A percentile compares a stretch with the other conserved stretches of the same genome.
Evolutionary conservation across 2,888 invertebrate genomes (phyloP).

Genomic region (Synanthedon vespiformis): DNA sequence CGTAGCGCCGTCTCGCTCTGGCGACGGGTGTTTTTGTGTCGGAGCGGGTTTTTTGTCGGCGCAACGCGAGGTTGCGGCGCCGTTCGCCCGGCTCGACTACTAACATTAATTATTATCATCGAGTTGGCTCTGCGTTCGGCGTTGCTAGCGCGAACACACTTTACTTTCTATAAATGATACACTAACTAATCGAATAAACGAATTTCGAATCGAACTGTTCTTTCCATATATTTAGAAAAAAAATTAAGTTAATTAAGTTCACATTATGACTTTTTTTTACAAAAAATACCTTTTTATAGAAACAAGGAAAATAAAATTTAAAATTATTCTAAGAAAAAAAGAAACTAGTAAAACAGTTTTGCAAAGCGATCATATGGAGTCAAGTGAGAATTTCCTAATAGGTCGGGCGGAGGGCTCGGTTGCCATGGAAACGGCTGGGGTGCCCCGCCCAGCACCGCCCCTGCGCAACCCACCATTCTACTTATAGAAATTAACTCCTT

Average conservation of each 20-base stretch:
- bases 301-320: no score
- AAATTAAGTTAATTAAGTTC: no score
- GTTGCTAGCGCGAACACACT: slow-evolving; percentile 49
- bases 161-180: slow-evolving; percentile 53
- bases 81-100: slow-evolving; percentile 50
- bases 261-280: background rate
- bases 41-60: slow-evolving; percentile 66
- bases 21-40: slow-evolving; percentile 66
- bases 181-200: background rate
- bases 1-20: slow-evolving; percentile 38
- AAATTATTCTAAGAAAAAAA: background rate
- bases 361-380: slow-evolving; percentile 2
- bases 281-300: background rate
- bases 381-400: slow-evolving; percentile 16
- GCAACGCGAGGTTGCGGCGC: slow-evolving; percentile 45
- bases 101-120: slow-evolving; percentile 65
- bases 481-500: slow-evolving; percentile 41
- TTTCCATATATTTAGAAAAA: no score
- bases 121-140: slow-evolving; percentile 35
- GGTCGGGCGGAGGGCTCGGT: slow-evolving; percentile 38
- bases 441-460: slow-evolving; percentile 47
- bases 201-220: no score
- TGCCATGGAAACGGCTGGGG: slow-evolving; percentile 51
- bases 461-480: slow-evolving; percentile 29
- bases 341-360: no score